These are phyloP conservation scores for Lasioglossum malachurum DNA, from an alignment of 2,888 invertebrate genomes.

Conservation along the genomic window DNA sequence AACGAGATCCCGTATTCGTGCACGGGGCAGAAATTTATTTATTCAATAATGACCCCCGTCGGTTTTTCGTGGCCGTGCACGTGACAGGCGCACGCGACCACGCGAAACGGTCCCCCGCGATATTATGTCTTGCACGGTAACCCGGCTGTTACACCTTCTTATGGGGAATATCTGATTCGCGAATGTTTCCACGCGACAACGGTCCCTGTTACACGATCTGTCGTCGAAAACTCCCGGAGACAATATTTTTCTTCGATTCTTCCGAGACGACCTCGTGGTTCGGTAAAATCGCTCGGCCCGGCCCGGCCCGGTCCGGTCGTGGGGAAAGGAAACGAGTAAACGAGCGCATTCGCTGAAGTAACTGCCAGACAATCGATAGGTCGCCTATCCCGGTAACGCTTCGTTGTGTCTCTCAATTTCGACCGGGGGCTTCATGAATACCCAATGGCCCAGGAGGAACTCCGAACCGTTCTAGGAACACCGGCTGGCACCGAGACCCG, in stretches of 20 bases:
- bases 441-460: constrained; percentile 77
- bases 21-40: constrained; percentile 48
- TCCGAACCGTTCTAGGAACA: constrained; percentile 79
- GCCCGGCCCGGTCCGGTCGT: not conserved
- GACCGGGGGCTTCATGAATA: constrained; percentile 78
- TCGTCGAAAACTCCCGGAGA: not conserved
- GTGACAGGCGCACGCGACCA: constrained; percentile 45
- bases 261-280: constrained; percentile 16
- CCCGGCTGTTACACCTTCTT: constrained; percentile 11
- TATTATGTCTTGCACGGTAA: constrained; percentile 33
- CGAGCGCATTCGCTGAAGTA: constrained; percentile 78
- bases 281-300: not conserved
- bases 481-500: constrained; percentile 80
- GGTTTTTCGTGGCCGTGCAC: constrained; percentile 28
- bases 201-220: constrained; percentile 2
- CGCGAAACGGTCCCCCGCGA: constrained; percentile 17
- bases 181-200: not conserved
- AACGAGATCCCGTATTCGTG: constrained; percentile 36
- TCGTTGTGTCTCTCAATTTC: constrained; percentile 83
- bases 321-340: constrained; percentile 68
- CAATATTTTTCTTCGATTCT: constrained; percentile 57
- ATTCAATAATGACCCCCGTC: constrained; percentile 49
- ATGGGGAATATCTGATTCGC: not conserved
- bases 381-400: constrained; percentile 75
- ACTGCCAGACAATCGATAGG: constrained; percentile 82